Percentiles rank a stretch among this genome's conserved stretches.
These are phyloP conservation scores for Salvelinus namaycush DNA, from an alignment of 2,113 vertebrate species.

Conservation along the genomic window DNA sequence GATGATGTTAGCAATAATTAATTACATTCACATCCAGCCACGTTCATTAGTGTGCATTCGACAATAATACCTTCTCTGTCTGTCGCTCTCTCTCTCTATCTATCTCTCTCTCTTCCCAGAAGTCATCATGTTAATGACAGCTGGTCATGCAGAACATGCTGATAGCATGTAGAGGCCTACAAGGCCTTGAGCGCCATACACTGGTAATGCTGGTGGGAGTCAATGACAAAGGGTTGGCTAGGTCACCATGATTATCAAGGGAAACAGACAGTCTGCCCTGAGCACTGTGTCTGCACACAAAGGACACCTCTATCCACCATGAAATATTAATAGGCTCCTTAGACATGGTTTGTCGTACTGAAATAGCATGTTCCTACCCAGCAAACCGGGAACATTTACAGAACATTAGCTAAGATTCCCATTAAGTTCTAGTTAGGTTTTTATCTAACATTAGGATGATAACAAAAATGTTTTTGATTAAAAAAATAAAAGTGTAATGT, in stretches of 20 bases:
- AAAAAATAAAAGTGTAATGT: too few relatives aligned
- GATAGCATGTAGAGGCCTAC: background rate
- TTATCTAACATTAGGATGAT: too few relatives aligned
- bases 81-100: slow-evolving; percentile 31
- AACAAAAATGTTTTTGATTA: too few relatives aligned
- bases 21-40: slow-evolving; percentile 56
- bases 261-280: background rate
- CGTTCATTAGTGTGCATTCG: slow-evolving; percentile 62
- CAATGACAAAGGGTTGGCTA: slow-evolving; percentile 6
- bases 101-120: background rate
- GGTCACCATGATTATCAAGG: slow-evolving; percentile 19
- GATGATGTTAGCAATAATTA: slow-evolving; percentile 70
- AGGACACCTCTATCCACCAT: slow-evolving; percentile 1
- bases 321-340: slow-evolving; percentile 8
- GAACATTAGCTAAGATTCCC: too few relatives aligned
- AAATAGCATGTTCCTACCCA: slow-evolving; percentile 5
- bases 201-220: background rate
- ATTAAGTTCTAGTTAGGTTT: too few relatives aligned
- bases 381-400: too few relatives aligned
- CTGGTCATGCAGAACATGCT: slow-evolving; percentile 22
- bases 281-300: slow-evolving; percentile 10
- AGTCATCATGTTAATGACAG: slow-evolving; percentile 25
- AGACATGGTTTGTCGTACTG: background rate
- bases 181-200: background rate
- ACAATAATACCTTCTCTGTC: slow-evolving; percentile 57